Evolutionary conservation across 1,140 invertebrate genomes (phyloP), one percentile per base, ranked within the genome.

Genomic region (Panagrolaimus sp.): DNA sequence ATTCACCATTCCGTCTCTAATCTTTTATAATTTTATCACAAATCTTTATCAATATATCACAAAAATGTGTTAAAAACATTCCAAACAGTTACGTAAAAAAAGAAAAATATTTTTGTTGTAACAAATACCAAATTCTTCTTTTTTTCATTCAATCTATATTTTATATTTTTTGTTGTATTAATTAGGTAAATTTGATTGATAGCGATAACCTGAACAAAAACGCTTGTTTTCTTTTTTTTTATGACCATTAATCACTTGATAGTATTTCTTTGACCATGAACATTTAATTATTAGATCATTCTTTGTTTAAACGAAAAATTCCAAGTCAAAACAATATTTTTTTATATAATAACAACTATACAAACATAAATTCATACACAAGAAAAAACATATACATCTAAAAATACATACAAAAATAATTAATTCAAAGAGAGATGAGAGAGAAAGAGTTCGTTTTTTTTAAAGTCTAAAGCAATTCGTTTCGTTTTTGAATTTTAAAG

Each of bases 381-480:
- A 13, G 11, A 57, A 57, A 20, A 57, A 57, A 25, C 20, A 57
- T n/a, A n/a, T n/a, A 57, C 20, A 16, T 57, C 20, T 27, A 57
- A 13, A 57, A 23, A 25, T 57, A 57, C 51, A 25, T 57, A 27
- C 51, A 27, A 57, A 57, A 57, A 25, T 20, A n/a, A 16, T 57
- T 11, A 11, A 27, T 20, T 27, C 20, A 57, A 57, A 23, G 47
- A 48, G 5, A 23, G n/a, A n/a, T n/a, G n/a, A n/a, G n/a, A 23
- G 20, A 25, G 51, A n/a, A 25, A 25, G n/a, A 27, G 13, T 57
- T 13, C 20, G 20, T 57, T 57, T 14, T 14, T 57, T 57, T 57
- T 57, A 20, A 25, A 25, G 8, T 57, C 51, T 57, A 57, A 38
- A 38, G 31, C 31, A 38, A 38, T 38, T 38, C 31, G 31, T 27